A percentile compares a stretch with the other conserved stretches of the same genome.
These are phyloP conservation scores for Lipophrys pholis DNA, from an alignment of 2,113 vertebrate species.

Conservation along the genomic window DNA sequence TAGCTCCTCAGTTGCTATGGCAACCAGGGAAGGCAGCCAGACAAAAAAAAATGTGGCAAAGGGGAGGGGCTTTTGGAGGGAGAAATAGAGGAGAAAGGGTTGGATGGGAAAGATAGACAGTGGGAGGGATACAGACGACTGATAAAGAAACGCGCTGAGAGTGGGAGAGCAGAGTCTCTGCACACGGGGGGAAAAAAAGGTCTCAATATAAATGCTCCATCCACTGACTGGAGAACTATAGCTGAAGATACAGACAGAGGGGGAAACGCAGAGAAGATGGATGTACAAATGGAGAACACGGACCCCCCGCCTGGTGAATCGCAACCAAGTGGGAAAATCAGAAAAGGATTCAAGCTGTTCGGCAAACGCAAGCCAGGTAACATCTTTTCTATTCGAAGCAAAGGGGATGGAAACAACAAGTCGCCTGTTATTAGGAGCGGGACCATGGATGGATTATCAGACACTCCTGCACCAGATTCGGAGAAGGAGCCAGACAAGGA, in stretches of 20 bases:
- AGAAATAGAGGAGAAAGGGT: slow-evolving; percentile 85
- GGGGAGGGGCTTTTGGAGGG: slow-evolving; percentile 85
- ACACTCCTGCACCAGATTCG: slow-evolving; percentile 73
- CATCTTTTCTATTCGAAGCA: slow-evolving; percentile 93
- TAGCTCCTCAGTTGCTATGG: slow-evolving; percentile 92
- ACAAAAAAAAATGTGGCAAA: slow-evolving; percentile 85
- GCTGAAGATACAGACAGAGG: slow-evolving; percentile 32
- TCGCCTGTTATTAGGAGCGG: slow-evolving; percentile 87
- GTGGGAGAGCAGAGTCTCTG: slow-evolving; percentile 45
- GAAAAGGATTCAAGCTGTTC: slow-evolving; percentile 97
- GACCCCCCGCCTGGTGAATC: slow-evolving; percentile 86
- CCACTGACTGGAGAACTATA: slow-evolving; percentile 47
- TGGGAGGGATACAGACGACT: slow-evolving; percentile 73
- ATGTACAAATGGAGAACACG: slow-evolving; percentile 89
- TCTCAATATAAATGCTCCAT: slow-evolving; percentile 54
- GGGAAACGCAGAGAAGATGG: slow-evolving; percentile 87
- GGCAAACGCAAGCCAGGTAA: slow-evolving; percentile 91
- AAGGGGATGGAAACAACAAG: slow-evolving; percentile 87
- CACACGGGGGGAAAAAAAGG: slow-evolving; percentile 13
- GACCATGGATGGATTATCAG: slow-evolving; percentile 89
- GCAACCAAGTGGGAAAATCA: slow-evolving; percentile 92
- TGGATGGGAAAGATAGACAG: slow-evolving; percentile 81
- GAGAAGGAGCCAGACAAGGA: slow-evolving; percentile 71
- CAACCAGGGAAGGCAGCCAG: slow-evolving; percentile 86
- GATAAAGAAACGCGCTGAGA: slow-evolving; percentile 81